Conservation (phyloP, 2,113 vertebrate species). For the Silurus meridionalis region DNA sequence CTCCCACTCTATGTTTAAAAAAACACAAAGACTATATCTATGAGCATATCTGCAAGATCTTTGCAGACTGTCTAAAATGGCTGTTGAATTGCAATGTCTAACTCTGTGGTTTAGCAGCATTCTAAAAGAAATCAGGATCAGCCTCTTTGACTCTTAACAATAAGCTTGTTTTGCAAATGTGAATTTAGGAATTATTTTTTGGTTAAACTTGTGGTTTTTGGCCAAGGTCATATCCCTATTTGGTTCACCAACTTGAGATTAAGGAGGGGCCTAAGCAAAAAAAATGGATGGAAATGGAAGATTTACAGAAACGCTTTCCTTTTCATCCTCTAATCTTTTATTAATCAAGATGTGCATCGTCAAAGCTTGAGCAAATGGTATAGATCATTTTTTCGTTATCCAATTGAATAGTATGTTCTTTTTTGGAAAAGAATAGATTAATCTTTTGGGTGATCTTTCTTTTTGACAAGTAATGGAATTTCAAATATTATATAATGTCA, state of each 20-base stretch:
- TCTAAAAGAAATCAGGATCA: not conserved
- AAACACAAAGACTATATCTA: not conserved
- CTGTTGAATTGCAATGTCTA: not conserved
- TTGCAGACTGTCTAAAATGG: not conserved
- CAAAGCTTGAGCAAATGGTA: slow-evolving; percentile 15
- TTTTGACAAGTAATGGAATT: not conserved
- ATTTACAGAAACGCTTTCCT: not conserved
- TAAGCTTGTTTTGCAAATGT: not conserved
- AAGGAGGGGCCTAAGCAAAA: not conserved
- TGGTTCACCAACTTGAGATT: not conserved
- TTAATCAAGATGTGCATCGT: slow-evolving; percentile 28
- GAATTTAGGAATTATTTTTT: not conserved
- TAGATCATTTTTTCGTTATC: slow-evolving; percentile 19
- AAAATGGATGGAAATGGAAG: not conserved
- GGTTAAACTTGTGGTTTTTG: not conserved
- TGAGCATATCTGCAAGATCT: not conserved
- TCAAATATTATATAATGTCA: not conserved
- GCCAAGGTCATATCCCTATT: not conserved
- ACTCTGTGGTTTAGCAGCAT: not conserved
- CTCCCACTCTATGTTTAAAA: not conserved
- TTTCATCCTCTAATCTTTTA: slow-evolving; percentile 21
- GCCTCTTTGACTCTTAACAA: not conserved
- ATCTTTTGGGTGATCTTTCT: slow-evolving; percentile 31
- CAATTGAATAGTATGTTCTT: slow-evolving; percentile 24
- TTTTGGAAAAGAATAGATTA: slow-evolving; percentile 12